Conservation (phyloP, 2,888 invertebrate species). For the Brachynemurus nebulosus region DNA sequence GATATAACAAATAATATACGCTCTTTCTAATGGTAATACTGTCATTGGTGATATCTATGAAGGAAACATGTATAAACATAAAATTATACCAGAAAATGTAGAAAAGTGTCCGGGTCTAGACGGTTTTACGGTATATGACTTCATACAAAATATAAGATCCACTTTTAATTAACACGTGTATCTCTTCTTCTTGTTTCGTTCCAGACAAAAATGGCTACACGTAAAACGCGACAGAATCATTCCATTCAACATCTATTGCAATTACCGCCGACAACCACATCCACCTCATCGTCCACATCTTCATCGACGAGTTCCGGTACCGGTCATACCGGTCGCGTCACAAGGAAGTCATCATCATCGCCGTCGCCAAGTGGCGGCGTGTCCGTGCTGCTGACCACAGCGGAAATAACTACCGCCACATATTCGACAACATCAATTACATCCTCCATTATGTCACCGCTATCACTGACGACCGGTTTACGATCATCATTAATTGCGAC, state of each 20-base stretch:
- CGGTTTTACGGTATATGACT: no score
- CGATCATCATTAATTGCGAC: constrained; percentile 1
- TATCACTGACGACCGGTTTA: constrained; percentile 1
- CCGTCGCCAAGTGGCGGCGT: not conserved
- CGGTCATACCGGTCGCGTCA: constrained; percentile 22
- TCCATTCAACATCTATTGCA: constrained; percentile 40
- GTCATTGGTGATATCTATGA: no score
- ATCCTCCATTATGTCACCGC: not conserved
- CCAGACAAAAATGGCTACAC: constrained; percentile 32
- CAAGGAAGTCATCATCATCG: constrained; percentile 12
- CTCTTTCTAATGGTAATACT: no score
- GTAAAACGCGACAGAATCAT: constrained; percentile 36
- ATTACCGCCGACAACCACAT: constrained; percentile 32
- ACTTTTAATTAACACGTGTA: no score
- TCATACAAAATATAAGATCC: no score
- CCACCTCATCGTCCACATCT: constrained; percentile 14
- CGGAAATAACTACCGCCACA: constrained; percentile 6
- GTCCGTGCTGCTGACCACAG: not conserved
- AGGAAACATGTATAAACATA: no score
- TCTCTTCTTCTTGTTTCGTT: no score
- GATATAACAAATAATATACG: no score
- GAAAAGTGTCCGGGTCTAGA: no score
- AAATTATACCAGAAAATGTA: no score
- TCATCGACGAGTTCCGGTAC: constrained; percentile 17
- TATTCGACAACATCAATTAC: constrained; percentile 20